Conservation (phyloP, 2,888 invertebrate genomes). For the Rapana venosa region DNA sequence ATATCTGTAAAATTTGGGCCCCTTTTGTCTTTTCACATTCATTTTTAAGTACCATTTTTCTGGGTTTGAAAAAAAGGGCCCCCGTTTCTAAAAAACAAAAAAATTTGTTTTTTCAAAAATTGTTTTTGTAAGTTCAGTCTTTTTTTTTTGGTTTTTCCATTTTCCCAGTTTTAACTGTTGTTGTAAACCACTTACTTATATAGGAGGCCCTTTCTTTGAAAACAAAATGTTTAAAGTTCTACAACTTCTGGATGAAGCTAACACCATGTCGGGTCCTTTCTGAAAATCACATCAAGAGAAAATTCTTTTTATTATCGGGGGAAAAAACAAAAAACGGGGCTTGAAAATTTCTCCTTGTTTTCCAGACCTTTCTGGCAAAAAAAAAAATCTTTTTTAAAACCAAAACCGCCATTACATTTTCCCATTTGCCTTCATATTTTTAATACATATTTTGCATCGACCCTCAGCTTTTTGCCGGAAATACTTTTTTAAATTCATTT, state of each 20-base stretch:
- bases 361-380: not conserved
- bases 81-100: constrained; percentile 5
- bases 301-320: not conserved
- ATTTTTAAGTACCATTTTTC: not conserved
- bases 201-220: not conserved
- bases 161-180: not conserved
- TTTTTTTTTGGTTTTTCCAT: not conserved
- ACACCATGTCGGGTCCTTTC: not conserved
- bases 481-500: not conserved
- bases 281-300: not conserved
- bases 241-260: not conserved
- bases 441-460: not conserved
- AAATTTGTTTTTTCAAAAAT: not conserved
- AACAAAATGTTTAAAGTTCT: constrained; percentile 2
- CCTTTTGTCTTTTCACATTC: not conserved
- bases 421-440: not conserved
- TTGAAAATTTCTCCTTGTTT: not conserved
- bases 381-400: not conserved
- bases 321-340: not conserved
- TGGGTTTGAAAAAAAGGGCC: not conserved
- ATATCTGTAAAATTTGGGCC: not conserved
- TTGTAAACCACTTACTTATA: not conserved
- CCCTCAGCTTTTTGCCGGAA: not conserved
- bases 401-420: not conserved
- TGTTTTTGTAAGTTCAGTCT: not conserved